phyloP scores from a whole-genome alignment of 2,113 vertebrate species.

The Cinclus cinclus region DNA sequence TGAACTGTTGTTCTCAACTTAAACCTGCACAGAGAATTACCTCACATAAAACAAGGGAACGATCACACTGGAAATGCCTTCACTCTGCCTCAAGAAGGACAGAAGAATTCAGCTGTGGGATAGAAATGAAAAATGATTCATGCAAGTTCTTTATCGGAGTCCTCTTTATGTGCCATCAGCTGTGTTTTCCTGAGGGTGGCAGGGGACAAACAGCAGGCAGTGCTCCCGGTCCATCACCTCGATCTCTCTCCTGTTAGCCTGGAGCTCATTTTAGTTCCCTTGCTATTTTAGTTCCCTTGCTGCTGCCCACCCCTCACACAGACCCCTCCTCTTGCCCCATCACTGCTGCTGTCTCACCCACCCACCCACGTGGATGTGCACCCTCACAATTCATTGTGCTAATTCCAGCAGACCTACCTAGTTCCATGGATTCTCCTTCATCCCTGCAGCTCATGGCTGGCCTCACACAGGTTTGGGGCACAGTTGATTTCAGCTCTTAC shows the following conservation, averaged over 20 bases:
- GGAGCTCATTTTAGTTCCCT: not conserved
- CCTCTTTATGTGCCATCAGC: not conserved
- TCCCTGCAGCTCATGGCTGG: not conserved
- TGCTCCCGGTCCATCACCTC: not conserved
- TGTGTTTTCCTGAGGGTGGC: not conserved
- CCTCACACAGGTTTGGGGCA: not conserved
- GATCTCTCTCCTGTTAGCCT: not conserved
- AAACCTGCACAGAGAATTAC: not conserved
- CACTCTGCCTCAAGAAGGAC: not conserved
- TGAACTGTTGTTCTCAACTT: not conserved
- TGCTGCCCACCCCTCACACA: not conserved
- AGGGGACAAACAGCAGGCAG: not conserved
- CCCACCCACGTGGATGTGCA: not conserved
- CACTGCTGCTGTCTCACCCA: not conserved
- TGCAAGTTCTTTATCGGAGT: not conserved
- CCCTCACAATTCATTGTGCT: not conserved
- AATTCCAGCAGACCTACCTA: not conserved
- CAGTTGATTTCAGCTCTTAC: not conserved
- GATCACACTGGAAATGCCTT: too few relatives aligned
- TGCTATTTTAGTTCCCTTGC: not conserved
- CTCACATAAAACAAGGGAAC: not conserved
- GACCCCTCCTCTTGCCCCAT: fast-evolving
- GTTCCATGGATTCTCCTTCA: not conserved
- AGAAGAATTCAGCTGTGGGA: not conserved
- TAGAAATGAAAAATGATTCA: not conserved